Conservation (phyloP, 92 coral and sea anemone species). For the Epizoanthus ramosus region DNA sequence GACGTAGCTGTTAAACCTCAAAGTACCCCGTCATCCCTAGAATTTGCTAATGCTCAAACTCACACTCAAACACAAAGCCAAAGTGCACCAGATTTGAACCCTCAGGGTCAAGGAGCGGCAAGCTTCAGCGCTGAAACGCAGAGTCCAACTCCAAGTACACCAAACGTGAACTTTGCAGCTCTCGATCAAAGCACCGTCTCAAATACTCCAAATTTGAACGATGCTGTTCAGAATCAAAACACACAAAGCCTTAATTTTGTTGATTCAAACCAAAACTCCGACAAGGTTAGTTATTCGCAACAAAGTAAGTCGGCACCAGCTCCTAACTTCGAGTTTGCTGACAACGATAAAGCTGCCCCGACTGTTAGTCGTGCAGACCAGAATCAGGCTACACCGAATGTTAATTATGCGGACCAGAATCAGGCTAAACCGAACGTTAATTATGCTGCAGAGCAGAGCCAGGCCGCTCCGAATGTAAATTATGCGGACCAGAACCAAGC, state of each 20-base stretch:
- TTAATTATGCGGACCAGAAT: background rate
- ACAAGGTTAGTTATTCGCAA: constrained; percentile 28
- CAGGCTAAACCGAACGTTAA: background rate
- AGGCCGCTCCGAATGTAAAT: too few relatives aligned
- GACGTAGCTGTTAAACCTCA: background rate
- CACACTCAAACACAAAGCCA: background rate
- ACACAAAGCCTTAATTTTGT: constrained; percentile 1
- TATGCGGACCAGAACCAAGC: constrained; percentile 17
- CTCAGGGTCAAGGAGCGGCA: background rate
- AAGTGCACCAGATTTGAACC: background rate
- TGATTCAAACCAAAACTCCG: constrained; percentile 15
- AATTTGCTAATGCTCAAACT: background rate
- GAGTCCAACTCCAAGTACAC: background rate
- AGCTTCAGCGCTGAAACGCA: background rate
- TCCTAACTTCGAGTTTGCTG: constrained; percentile 29
- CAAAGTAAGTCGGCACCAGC: background rate
- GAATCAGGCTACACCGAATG: background rate
- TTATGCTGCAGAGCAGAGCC: too few relatives aligned
- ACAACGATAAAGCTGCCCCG: background rate
- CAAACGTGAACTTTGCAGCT: background rate
- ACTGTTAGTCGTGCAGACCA: background rate
- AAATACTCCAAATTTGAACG: background rate
- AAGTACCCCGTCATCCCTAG: background rate
- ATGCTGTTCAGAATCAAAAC: background rate
- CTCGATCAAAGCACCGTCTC: background rate